Base-by-base conservation (phyloP, 2,113 vertebrate genomes). In the Dasypus novemcinctus region DNA sequence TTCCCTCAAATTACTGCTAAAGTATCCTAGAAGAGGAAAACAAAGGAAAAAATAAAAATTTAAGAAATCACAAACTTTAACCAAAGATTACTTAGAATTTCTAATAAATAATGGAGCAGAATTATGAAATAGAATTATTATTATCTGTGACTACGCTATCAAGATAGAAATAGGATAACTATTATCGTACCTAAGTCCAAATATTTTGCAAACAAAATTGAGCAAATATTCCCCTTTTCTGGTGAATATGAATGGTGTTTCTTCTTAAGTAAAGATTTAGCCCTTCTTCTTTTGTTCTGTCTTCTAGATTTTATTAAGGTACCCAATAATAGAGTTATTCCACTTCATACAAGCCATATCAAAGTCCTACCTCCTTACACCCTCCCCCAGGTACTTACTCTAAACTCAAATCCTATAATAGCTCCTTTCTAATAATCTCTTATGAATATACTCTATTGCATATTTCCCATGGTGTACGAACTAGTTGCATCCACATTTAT, bases 1-100 rank as follows among this genome's bases (percentile, higher is more conserved):
- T 43, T 82, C n/a, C 54, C 76, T 18, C 64, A 92, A 87, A 87
- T 78, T 76, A 94, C 23, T 41, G 43, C 9, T 18, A 87, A 92
- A 49, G 68, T 52, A 82, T 10, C 31, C 14, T 52, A 25, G 13
- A 92, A 7, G 4, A 54, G 25, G 15, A 25, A 68, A 20, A 84
- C 9, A 43, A 1, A 78, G 49, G n/a, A 84, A 21, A 31, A 15
- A 61, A 90, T 49, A 5, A 41, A 23, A 81, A 15, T 82, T n/a
- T 76, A 27, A 86, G 33, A 54, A 38, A 69, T 61, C 23, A 61
- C 59, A 66, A 87, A 91, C 17, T 64, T 90, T 74, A 46, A n/a
- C 7, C 9, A 87, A 14, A 63, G 59, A 46, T 69, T 74, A 80
- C 38, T 0, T 9, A 59, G 25, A 17, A 78, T 61, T 59, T 79